phyloP scores from a whole-genome alignment of 2,888 invertebrate genomes.

The Arge pagana region DNA sequence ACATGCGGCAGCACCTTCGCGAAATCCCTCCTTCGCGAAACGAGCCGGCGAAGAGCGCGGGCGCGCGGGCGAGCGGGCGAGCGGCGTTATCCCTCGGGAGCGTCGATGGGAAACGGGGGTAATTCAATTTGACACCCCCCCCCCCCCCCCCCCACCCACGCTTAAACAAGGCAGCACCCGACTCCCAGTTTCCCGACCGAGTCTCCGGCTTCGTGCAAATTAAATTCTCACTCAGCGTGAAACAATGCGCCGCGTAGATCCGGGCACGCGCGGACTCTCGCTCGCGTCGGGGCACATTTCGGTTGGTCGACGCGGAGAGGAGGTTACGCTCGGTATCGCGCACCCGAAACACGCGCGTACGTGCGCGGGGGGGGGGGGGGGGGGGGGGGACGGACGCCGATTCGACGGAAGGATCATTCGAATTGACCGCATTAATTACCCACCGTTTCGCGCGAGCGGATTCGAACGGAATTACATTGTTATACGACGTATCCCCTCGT shows the following conservation, averaged over 20 bases:
- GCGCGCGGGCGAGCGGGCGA: slow-evolving; percentile 46
- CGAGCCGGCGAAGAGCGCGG: slow-evolving; percentile 35
- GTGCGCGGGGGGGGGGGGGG: background rate
- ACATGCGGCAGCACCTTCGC: no score
- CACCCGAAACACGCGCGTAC: no score
- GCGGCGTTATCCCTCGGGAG: slow-evolving; percentile 48
- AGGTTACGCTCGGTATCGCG: no score
- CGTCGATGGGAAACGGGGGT: slow-evolving; percentile 39
- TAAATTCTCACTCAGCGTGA: slow-evolving; percentile 58
- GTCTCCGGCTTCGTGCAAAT: slow-evolving; percentile 48
- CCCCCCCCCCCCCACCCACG: slow-evolving; percentile 29
- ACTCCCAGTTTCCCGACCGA: slow-evolving; percentile 24
- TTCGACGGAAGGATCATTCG: slow-evolving; percentile 18
- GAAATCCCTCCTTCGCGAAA: slow-evolving; percentile 4
- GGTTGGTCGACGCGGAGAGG: slow-evolving; percentile 13
- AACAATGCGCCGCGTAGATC: slow-evolving; percentile 45
- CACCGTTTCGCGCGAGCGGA: slow-evolving; percentile 37
- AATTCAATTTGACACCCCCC: slow-evolving; percentile 59
- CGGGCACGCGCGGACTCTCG: background rate
- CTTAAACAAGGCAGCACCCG: slow-evolving; percentile 19
- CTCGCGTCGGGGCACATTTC: slow-evolving; percentile 1
- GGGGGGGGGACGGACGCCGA: background rate
- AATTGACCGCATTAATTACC: slow-evolving; percentile 54
- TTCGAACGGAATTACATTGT: background rate
- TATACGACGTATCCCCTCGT: no score